These are phyloP conservation scores for Oreochromis spilurus DNA, from an alignment of 2,113 vertebrate species.

Conservation along the genomic window DNA sequence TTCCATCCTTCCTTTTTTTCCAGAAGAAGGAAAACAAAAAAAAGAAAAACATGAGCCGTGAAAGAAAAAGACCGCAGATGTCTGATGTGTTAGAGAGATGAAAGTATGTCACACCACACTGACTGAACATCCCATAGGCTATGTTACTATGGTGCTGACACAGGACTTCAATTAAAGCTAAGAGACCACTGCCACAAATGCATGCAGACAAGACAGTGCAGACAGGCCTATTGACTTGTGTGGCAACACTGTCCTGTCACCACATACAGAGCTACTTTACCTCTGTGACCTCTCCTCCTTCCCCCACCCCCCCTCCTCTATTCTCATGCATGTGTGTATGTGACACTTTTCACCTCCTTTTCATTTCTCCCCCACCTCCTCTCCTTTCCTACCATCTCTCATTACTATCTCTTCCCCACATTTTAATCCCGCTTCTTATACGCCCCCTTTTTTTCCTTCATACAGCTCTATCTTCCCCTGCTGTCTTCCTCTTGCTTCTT, in stretches of 20 bases:
- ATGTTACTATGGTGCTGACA: conserved; percentile 31
- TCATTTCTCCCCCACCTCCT: background rate
- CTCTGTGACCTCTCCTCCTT: conserved; percentile 9
- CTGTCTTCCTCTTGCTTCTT: background rate
- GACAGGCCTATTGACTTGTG: conserved; percentile 64
- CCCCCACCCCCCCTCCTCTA: background rate
- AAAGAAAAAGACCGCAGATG: background rate
- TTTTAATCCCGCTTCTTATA: background rate
- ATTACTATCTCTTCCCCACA: background rate
- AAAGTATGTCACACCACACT: conserved; percentile 14
- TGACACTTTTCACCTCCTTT: conserved; percentile 48
- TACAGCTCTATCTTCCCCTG: background rate
- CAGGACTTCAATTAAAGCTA: conserved; percentile 49
- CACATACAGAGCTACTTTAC: conserved; percentile 21
- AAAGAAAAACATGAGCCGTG: background rate
- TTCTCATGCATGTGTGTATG: conserved; percentile 61
- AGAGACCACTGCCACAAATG: background rate
- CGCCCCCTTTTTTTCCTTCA: background rate
- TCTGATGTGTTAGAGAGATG: background rate
- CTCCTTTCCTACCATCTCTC: background rate
- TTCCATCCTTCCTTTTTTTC: background rate
- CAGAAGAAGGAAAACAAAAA: background rate
- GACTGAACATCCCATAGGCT: conserved; percentile 12
- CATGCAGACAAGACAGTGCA: background rate
- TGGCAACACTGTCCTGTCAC: conserved; percentile 57